Evolutionary conservation across 2,888 invertebrate genomes (phyloP).

Genomic region (Amblyteles armatorius): DNA sequence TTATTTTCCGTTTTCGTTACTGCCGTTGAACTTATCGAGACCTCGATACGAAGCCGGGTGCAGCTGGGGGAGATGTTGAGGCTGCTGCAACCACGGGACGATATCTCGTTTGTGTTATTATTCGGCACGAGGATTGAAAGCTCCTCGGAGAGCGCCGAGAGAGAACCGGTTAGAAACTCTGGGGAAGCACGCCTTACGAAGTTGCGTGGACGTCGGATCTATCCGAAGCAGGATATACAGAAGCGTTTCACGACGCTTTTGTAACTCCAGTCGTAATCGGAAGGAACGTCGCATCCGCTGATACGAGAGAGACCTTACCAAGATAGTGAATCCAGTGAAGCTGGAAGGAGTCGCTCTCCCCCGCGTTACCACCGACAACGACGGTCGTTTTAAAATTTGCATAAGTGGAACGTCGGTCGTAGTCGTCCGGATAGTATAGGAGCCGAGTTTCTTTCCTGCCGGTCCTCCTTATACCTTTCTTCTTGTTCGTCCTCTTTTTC

Average conservation of each 20-base stretch:
- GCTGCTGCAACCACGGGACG: not conserved
- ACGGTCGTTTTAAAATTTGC: slow-evolving; percentile 59
- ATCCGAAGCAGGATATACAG: slow-evolving; percentile 37
- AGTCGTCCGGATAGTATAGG: slow-evolving; percentile 40
- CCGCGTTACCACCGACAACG: slow-evolving; percentile 30
- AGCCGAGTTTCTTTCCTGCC: slow-evolving; percentile 38
- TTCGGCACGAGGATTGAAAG: slow-evolving; percentile 3
- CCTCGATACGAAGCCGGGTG: not conserved
- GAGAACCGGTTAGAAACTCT: slow-evolving; percentile 30
- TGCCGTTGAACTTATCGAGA: slow-evolving; percentile 14
- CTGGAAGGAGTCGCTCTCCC: slow-evolving; percentile 41
- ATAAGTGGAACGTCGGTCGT: slow-evolving; percentile 60
- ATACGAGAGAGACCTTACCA: not conserved
- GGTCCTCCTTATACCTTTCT: slow-evolving; percentile 25
- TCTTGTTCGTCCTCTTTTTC: slow-evolving; percentile 20
- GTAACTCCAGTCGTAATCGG: slow-evolving; percentile 59
- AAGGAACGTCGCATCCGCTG: slow-evolving; percentile 44
- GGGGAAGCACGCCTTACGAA: not conserved
- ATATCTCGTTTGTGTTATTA: slow-evolving; percentile 8
- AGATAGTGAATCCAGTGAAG: slow-evolving; percentile 26
- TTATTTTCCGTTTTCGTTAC: not conserved
- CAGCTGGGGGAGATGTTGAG: not conserved
- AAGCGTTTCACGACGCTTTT: slow-evolving; percentile 50
- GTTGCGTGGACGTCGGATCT: slow-evolving; percentile 12
- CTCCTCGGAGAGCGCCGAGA: not conserved